Conservation (phyloP, 2,113 vertebrate genomes). For the Pygoscelis adeliae region DNA sequence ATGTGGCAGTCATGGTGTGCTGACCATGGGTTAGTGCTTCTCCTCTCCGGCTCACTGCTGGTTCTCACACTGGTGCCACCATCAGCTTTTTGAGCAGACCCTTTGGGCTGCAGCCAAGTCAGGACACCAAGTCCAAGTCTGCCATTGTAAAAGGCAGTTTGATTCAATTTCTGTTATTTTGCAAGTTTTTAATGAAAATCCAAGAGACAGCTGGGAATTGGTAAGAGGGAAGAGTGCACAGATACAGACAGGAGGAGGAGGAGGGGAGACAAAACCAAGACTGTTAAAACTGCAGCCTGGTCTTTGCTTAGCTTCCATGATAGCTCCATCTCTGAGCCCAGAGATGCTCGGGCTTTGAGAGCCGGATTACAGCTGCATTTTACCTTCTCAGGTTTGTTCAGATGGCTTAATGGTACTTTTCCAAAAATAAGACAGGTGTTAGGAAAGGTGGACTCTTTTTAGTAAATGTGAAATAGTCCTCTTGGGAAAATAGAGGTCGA, state of each 20-base stretch:
- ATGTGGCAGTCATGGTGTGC: accelerated
- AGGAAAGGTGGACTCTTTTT: not conserved
- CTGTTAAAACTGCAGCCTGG: not conserved
- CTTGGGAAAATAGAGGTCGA: not conserved
- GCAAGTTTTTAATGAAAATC: not conserved
- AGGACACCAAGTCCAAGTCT: not conserved
- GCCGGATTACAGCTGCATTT: not conserved
- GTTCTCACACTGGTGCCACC: not conserved
- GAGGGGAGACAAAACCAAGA: not conserved
- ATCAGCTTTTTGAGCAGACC: not conserved
- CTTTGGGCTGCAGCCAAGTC: not conserved
- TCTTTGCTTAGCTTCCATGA: not conserved
- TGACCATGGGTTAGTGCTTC: not conserved
- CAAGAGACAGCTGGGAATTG: not conserved
- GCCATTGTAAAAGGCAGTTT: not conserved
- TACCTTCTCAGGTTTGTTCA: not conserved
- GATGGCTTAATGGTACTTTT: not conserved
- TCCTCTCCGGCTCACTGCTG: not conserved
- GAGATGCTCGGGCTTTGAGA: not conserved
- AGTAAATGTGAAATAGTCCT: not conserved
- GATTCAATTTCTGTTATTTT: not conserved
- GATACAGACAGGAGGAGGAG: not conserved
- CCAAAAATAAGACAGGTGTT: not conserved
- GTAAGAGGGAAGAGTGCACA: not conserved
- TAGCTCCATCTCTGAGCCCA: not conserved